A percentile compares a stretch with the other conserved stretches of the same genome.
Evolutionary conservation across 2,797 vertebrate genomes (phyloP).

Genomic region (Chrosomus eos): DNA sequence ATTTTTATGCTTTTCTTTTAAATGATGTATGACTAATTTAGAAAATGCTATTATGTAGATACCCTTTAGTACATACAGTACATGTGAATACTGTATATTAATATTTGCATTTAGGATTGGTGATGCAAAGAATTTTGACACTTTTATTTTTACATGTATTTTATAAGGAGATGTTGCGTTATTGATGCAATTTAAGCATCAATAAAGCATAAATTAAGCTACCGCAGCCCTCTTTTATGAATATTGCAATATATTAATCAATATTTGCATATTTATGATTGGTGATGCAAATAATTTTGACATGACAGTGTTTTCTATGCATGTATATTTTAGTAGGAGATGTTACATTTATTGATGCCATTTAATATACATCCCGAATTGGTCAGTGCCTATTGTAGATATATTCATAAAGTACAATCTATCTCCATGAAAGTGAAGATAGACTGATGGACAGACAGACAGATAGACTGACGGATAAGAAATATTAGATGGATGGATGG

Average conservation of each 20-base stretch:
- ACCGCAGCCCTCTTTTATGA: not conserved
- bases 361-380: not conserved
- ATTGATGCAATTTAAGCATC: not conserved
- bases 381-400: too few species aligned
- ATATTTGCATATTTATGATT: not conserved
- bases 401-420: too few species aligned
- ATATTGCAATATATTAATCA: not conserved
- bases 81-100: not conserved
- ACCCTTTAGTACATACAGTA: not conserved
- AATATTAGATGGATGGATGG: not conserved
- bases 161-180: not conserved
- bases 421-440: not conserved
- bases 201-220: too few species aligned
- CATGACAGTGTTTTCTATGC: not conserved
- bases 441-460: not conserved
- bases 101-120: not conserved
- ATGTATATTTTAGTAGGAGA: not conserved
- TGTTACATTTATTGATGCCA: not conserved
- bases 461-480: fast-evolving
- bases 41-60: not conserved
- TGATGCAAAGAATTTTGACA: not conserved
- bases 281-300: not conserved
- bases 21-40: not conserved
- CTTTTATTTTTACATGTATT: not conserved
- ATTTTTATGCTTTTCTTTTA: not conserved